phyloP scores from a whole-genome alignment of 92 coral and sea anemone species.

The Epizoanthus scotinus region DNA sequence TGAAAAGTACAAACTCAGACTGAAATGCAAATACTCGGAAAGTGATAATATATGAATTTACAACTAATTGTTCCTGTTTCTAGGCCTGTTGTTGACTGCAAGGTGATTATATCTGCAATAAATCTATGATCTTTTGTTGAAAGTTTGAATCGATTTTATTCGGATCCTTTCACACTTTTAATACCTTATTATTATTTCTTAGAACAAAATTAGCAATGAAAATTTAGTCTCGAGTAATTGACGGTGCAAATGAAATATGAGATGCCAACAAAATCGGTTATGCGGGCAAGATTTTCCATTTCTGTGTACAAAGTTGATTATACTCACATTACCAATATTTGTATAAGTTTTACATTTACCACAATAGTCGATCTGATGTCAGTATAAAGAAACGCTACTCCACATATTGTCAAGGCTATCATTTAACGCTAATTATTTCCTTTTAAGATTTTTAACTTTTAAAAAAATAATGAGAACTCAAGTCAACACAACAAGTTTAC shows the following conservation, averaged over 20 bases:
- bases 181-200: neutral
- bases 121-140: neutral
- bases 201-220: neutral
- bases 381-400: neutral
- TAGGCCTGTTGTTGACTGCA: neutral
- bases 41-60: neutral
- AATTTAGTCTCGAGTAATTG: neutral
- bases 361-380: neutral
- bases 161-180: neutral
- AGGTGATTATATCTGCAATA: conserved; percentile 9
- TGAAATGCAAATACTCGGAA: neutral
- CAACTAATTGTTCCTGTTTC: neutral
- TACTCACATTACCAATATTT: neutral
- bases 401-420: neutral
- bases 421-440: neutral
- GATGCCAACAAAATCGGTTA: neutral
- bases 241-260: neutral
- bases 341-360: neutral
- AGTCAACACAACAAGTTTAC: neutral
- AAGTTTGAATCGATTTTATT: neutral
- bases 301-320: conserved; percentile 7
- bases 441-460: conserved; percentile 5
- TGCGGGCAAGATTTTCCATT: neutral
- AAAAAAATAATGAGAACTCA: conserved; percentile 11
- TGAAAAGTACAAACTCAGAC: neutral